These are phyloP conservation scores for Microctonus hyperodae DNA, from an alignment of 2,888 invertebrate species.

Conservation along the genomic window DNA sequence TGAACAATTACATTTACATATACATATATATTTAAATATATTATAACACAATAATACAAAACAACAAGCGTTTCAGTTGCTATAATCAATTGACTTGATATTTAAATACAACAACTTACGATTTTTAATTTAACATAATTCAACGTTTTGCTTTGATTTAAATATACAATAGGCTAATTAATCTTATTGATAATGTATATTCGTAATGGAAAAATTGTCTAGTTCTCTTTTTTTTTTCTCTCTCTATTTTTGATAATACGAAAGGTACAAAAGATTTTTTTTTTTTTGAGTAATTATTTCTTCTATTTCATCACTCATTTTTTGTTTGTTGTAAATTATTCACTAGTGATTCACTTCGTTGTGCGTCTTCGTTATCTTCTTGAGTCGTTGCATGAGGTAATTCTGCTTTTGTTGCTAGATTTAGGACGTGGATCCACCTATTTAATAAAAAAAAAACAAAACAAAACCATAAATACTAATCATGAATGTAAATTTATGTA, in stretches of 20 bases:
- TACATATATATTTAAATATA: constrained; percentile 60
- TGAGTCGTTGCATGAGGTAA: constrained; percentile 53
- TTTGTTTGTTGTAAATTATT: constrained; percentile 45
- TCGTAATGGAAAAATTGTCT: constrained; percentile 50
- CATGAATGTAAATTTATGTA: too few relatives aligned
- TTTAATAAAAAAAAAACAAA: constrained; percentile 13
- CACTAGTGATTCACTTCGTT: constrained; percentile 48
- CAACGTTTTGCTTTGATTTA: constrained; percentile 53
- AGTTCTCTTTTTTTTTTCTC: constrained; percentile 35
- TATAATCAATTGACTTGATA: constrained; percentile 50
- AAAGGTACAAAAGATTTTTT: constrained; percentile 39
- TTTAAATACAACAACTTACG: constrained; percentile 37
- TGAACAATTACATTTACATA: constrained; percentile 2
- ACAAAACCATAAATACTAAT: background rate
- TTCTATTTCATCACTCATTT: constrained; percentile 4
- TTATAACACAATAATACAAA: constrained; percentile 62
- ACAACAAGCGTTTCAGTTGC: constrained; percentile 59
- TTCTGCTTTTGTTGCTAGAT: constrained; percentile 65
- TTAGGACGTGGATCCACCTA: constrained; percentile 65
- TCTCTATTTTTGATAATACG: constrained; percentile 43
- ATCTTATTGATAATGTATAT: constrained; percentile 45
- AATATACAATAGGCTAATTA: constrained; percentile 47
- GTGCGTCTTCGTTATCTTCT: constrained; percentile 45
- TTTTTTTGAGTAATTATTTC: constrained; percentile 4
- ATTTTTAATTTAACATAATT: constrained; percentile 49